Conservation (phyloP, 2,113 vertebrate species). For the Galeopterus variegatus region DNA sequence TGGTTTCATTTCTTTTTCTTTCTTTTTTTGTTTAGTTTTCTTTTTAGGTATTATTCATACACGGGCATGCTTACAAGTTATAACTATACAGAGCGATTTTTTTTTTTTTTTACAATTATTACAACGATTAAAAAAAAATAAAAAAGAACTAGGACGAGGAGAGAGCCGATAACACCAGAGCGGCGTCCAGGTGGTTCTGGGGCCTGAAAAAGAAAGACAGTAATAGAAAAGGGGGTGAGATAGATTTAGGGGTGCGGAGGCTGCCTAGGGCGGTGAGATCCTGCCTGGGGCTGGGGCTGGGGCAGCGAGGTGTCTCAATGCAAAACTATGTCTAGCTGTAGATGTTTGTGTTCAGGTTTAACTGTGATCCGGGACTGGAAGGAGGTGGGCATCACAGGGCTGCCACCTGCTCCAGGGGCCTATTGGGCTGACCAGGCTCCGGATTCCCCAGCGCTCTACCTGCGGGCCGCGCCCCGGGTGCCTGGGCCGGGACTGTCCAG, state of each 20-base stretch:
- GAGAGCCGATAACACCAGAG: conserved; percentile 93
- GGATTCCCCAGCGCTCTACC: background rate
- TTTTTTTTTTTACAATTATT: conserved; percentile 94
- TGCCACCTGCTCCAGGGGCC: background rate
- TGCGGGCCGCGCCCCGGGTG: background rate
- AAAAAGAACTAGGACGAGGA: conserved; percentile 92
- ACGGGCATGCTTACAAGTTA: conserved; percentile 98
- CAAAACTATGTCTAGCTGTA: background rate
- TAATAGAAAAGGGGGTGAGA: conserved; percentile 60
- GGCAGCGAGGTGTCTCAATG: background rate
- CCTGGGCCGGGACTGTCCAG: no score
- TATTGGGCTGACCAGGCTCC: rapidly evolving
- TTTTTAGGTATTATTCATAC: conserved; percentile 93
- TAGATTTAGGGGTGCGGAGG: background rate
- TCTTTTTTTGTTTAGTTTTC: conserved; percentile 72
- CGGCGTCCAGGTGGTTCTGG: conserved; percentile 95
- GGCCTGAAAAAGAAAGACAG: conserved; percentile 93
- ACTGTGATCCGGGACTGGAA: background rate
- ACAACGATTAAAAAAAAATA: conserved; percentile 87
- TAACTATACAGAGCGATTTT: conserved; percentile 95
- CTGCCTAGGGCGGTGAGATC: background rate
- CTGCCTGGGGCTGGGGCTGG: background rate
- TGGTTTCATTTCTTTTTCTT: conserved; percentile 69
- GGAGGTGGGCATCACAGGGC: background rate
- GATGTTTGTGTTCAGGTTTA: background rate